phyloP scores from a whole-genome alignment of 2,113 vertebrate species.

The Anarhynchus alexandrinus region DNA sequence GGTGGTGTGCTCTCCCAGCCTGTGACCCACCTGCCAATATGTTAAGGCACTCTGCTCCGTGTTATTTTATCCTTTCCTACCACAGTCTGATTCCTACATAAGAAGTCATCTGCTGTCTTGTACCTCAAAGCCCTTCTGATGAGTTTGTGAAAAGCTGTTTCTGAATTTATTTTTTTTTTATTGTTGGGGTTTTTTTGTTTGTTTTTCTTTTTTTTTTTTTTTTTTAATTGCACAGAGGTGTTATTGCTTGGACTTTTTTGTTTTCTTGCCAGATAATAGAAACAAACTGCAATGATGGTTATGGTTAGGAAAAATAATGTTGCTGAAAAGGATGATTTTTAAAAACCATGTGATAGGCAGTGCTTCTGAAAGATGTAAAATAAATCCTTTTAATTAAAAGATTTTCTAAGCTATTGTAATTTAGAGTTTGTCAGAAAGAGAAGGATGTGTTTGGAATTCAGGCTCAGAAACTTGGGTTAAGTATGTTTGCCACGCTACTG shows the following conservation, averaged over 20 bases:
- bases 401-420: not conserved
- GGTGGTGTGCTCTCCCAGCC: not conserved
- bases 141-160: not conserved
- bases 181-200: not conserved
- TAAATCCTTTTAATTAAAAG: not conserved
- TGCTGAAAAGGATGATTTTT: not conserved
- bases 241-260: not conserved
- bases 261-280: not conserved
- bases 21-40: not conserved
- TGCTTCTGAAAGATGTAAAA: not conserved
- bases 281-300: not conserved
- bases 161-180: not conserved
- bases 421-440: not conserved
- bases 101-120: not conserved
- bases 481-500: not conserved
- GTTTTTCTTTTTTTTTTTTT: no score
- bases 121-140: not conserved
- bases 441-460: not conserved
- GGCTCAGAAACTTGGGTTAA: not conserved
- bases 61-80: not conserved
- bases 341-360: not conserved
- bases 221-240: accelerated
- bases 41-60: not conserved
- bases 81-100: not conserved
- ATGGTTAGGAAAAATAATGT: not conserved